Evolutionary conservation across 2,888 invertebrate genomes (phyloP).

Genomic region (Pseudanteris insignis): DNA sequence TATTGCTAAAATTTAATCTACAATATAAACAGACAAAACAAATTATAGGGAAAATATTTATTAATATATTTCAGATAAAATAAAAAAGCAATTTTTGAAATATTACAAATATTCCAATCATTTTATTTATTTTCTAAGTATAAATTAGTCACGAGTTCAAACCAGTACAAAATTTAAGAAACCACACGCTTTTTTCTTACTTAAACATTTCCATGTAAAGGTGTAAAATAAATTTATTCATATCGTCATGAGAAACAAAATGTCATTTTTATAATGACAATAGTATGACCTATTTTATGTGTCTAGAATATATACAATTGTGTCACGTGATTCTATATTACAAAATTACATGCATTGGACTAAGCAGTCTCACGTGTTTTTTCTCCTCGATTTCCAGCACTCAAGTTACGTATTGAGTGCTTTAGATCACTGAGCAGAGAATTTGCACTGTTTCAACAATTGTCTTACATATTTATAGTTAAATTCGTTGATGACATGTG

Average conservation of each 20-base stretch:
- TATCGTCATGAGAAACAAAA: conserved; percentile 16
- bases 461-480: conserved; percentile 10
- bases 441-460: conserved; percentile 10
- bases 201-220: too few relatives aligned
- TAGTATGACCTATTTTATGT: conserved; percentile 26
- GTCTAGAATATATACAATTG: conserved; percentile 42
- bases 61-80: neutral
- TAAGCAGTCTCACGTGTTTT: conserved; percentile 21
- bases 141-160: conserved; percentile 23
- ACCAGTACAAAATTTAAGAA: conserved; percentile 23
- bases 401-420: neutral
- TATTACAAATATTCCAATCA: conserved; percentile 18
- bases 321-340: conserved; percentile 36
- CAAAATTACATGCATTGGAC: conserved; percentile 39
- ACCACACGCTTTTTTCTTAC: conserved; percentile 9
- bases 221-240: too few relatives aligned
- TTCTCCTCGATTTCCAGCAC: neutral
- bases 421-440: neutral
- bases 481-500: conserved; percentile 17
- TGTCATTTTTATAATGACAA: conserved; percentile 12
- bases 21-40: too few relatives aligned
- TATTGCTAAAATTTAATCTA: too few relatives aligned
- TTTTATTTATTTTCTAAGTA: conserved; percentile 24
- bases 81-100: neutral
- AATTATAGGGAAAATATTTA: too few relatives aligned